A percentile compares a stretch with the other conserved stretches of the same genome.
Evolutionary conservation across 2,888 invertebrate genomes (phyloP).

Genomic region (Syritta pipiens): DNA sequence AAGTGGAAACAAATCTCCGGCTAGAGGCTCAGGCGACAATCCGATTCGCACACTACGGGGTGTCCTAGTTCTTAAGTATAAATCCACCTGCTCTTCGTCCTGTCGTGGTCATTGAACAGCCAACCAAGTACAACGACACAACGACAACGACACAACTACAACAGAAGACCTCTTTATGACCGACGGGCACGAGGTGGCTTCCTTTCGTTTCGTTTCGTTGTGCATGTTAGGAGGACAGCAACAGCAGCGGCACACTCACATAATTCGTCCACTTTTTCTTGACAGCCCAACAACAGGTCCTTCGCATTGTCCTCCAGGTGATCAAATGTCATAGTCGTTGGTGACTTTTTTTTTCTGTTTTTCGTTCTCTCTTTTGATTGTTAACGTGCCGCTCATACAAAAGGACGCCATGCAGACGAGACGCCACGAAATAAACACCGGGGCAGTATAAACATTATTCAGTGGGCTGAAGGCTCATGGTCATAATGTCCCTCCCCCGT

Average conservation of each 20-base stretch:
- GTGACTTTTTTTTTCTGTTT: no score
- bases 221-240: not conserved
- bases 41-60: not conserved
- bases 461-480: conserved; percentile 18
- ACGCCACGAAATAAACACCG: conserved; percentile 26
- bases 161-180: conserved; percentile 50
- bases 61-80: not conserved
- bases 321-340: conserved; percentile 29
- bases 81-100: conserved; percentile 23
- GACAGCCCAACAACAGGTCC: conserved; percentile 41
- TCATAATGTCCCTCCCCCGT: conserved; percentile 23
- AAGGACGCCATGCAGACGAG: conserved; percentile 6
- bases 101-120: not conserved
- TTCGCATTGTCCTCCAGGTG: conserved; percentile 16
- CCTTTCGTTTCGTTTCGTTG: not conserved
- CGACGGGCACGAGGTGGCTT: conserved; percentile 1
- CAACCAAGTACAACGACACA: not conserved
- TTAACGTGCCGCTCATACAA: not conserved
- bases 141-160: conserved; percentile 31
- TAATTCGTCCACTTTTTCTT: not conserved
- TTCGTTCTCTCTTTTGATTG: no score
- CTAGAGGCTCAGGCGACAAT: not conserved
- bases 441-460: conserved; percentile 10
- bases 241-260: no score
- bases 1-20: conserved; percentile 5